Conservation (phyloP, 2,113 vertebrate genomes). For the Vidua macroura region DNA sequence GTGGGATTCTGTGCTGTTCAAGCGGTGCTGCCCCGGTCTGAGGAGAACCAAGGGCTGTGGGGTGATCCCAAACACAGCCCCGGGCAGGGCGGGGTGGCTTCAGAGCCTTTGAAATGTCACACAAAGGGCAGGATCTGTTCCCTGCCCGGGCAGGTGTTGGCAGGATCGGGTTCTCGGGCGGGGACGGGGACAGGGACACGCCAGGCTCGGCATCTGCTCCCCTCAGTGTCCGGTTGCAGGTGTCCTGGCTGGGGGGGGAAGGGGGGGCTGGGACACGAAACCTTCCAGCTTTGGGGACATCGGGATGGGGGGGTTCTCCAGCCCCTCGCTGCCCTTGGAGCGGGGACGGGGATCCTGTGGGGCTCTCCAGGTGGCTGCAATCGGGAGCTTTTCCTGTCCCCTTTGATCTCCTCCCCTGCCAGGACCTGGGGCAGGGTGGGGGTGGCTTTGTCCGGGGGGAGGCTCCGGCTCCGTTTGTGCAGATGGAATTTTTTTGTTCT, state of each 20-base stretch:
- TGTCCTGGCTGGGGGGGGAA: background rate
- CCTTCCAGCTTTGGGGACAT: background rate
- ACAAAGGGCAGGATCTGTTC: conserved; percentile 35
- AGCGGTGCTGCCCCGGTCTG: background rate
- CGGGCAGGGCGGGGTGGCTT: rapidly evolving
- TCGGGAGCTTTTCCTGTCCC: background rate
- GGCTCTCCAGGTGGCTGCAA: rapidly evolving
- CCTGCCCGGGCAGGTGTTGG: background rate
- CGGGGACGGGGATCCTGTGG: rapidly evolving
- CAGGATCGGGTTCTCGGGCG: background rate
- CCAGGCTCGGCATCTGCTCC: conserved; percentile 21
- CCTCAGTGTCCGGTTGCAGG: conserved; percentile 34
- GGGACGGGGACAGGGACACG: background rate
- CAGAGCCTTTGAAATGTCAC: background rate
- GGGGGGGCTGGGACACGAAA: background rate
- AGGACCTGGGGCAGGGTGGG: background rate
- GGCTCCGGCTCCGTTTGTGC: background rate
- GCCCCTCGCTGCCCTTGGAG: no score
- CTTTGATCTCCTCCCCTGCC: conserved; percentile 18
- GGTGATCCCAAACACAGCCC: background rate
- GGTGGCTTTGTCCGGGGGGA: background rate
- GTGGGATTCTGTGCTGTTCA: rapidly evolving
- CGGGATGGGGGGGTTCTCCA: rapidly evolving
- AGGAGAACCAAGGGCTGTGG: rapidly evolving
- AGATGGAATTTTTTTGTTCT: background rate